Conservation (phyloP, 2,888 invertebrate species). For the Andricus curvator region DNA sequence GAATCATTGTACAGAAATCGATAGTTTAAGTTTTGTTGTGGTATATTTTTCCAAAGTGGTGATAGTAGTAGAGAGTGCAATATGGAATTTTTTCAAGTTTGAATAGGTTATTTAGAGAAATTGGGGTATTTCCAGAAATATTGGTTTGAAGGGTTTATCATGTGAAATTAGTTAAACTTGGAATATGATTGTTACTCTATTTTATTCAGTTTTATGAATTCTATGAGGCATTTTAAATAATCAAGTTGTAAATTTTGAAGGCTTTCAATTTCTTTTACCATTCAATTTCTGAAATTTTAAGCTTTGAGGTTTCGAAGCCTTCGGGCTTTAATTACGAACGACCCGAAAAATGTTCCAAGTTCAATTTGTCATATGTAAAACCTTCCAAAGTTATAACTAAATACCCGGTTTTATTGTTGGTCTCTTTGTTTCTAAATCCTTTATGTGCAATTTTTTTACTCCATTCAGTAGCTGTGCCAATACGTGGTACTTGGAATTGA, state of each 20-base stretch:
- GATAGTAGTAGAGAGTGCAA: background rate
- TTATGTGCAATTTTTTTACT: background rate
- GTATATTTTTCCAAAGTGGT: background rate
- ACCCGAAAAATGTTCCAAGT: background rate
- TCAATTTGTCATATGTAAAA: background rate
- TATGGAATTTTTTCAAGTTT: background rate
- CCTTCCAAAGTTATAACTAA: background rate
- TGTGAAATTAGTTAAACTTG: too few species aligned
- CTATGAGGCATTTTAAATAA: too few species aligned
- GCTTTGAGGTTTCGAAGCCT: too few species aligned
- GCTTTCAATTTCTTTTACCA: too few species aligned
- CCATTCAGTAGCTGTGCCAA: background rate
- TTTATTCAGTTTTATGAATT: too few species aligned
- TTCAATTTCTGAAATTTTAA: too few species aligned
- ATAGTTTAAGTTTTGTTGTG: background rate
- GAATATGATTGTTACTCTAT: too few species aligned
- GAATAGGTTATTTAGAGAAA: background rate
- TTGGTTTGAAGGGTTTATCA: background rate
- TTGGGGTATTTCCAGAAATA: background rate
- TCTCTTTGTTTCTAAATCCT: background rate
- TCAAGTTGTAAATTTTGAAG: too few species aligned
- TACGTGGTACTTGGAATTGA: background rate
- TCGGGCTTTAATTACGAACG: too few species aligned
- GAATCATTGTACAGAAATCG: constrained; percentile 7
- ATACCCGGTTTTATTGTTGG: background rate